These are phyloP conservation scores for Nasonia longicornis DNA, from an alignment of 1,140 invertebrate species.

Conservation along the genomic window DNA sequence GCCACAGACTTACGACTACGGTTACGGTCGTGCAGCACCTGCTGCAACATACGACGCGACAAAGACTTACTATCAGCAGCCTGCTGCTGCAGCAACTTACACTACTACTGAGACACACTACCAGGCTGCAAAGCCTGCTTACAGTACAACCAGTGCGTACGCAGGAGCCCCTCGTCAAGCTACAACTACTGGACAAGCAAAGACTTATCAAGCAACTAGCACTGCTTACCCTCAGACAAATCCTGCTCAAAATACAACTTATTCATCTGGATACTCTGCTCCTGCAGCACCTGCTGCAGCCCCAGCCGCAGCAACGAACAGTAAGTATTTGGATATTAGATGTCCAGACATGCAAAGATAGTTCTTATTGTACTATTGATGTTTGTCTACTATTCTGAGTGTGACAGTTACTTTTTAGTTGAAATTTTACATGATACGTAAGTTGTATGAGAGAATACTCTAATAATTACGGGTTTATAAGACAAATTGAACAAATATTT, in stretches of 20 bases:
- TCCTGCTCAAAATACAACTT: slow-evolving; percentile 65
- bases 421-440: not conserved
- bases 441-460: not conserved
- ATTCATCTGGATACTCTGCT: slow-evolving; percentile 68
- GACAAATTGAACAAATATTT: not conserved
- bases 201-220: slow-evolving; percentile 67
- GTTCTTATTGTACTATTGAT: slow-evolving; percentile 27
- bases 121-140: slow-evolving; percentile 72
- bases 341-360: not conserved
- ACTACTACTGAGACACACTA: slow-evolving; percentile 78
- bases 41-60: slow-evolving; percentile 75
- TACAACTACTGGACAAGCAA: slow-evolving; percentile 71
- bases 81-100: slow-evolving; percentile 77
- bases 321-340: slow-evolving; percentile 56
- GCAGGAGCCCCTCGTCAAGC: slow-evolving; percentile 73
- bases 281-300: slow-evolving; percentile 74
- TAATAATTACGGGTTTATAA: not conserved
- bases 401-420: slow-evolving; percentile 8
- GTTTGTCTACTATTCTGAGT: not conserved
- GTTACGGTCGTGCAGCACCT: slow-evolving; percentile 75
- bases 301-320: slow-evolving; percentile 65
- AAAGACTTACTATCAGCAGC: slow-evolving; percentile 78
- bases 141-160: slow-evolving; percentile 76
- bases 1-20: slow-evolving; percentile 77
- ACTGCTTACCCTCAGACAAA: slow-evolving; percentile 67